A percentile compares a stretch with the other conserved stretches of the same genome.
phyloP scores from a whole-genome alignment of 2,113 vertebrate genomes.

The Callospermophilus lateralis region DNA sequence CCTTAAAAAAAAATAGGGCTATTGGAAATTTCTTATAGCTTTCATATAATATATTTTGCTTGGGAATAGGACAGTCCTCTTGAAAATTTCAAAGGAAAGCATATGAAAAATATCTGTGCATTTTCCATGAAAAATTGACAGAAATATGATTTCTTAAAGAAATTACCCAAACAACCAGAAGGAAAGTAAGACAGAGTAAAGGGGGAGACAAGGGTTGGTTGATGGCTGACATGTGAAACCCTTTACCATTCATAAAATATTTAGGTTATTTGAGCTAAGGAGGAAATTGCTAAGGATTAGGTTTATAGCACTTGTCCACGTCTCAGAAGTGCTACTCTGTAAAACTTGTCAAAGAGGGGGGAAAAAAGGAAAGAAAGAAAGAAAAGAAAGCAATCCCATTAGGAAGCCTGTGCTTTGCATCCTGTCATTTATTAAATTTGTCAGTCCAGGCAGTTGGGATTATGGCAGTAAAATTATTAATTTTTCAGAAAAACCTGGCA shows the following conservation, averaged over 20 bases:
- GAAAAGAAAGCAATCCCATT: slow-evolving; percentile 76
- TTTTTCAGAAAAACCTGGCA: slow-evolving; percentile 86
- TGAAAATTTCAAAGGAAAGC: slow-evolving; percentile 46
- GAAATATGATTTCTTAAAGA: slow-evolving; percentile 80
- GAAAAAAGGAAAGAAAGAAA: slow-evolving; percentile 17
- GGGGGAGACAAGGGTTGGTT: slow-evolving; percentile 25
- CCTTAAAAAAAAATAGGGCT: slow-evolving; percentile 19
- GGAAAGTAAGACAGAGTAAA: slow-evolving; percentile 36
- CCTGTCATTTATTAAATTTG: slow-evolving; percentile 89
- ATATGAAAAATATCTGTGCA: slow-evolving; percentile 20
- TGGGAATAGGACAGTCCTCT: slow-evolving; percentile 6
- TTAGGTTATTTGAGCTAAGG: slow-evolving; percentile 87
- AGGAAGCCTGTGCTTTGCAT: slow-evolving; percentile 84
- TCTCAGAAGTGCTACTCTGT: slow-evolving; percentile 87
- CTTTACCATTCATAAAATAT: slow-evolving; percentile 85
- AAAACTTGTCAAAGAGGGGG: slow-evolving; percentile 83
- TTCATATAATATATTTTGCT: slow-evolving; percentile 25
- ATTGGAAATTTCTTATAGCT: slow-evolving; percentile 29
- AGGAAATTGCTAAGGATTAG: slow-evolving; percentile 91
- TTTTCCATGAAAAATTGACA: slow-evolving; percentile 60
- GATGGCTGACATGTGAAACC: slow-evolving; percentile 85
- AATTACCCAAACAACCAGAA: slow-evolving; percentile 67
- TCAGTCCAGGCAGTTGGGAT: slow-evolving; percentile 87
- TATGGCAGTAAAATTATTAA: slow-evolving; percentile 87
- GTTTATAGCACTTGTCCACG: slow-evolving; percentile 86